phyloP scores from a whole-genome alignment of 2,797 vertebrate genomes.

The Gymnodraco acuticeps region DNA sequence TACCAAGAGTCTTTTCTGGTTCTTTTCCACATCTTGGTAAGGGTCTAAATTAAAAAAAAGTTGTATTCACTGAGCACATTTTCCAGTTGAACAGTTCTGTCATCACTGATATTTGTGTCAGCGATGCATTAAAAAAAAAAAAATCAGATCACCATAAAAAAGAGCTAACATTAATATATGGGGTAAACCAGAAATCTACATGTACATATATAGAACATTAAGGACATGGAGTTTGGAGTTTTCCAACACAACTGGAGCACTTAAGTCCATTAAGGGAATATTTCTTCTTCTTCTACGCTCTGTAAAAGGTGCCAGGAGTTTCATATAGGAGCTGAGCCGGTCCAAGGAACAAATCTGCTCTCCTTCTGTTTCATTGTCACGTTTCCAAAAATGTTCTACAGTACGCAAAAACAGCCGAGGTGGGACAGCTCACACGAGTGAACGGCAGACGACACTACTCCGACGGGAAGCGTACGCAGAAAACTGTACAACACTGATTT shows the following conservation, averaged over 20 bases:
- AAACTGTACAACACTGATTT: slow-evolving; percentile 65
- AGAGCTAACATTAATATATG: slow-evolving; percentile 78
- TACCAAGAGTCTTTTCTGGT: slow-evolving; percentile 95
- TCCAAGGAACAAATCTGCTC: slow-evolving; percentile 38
- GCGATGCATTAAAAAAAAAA: slow-evolving; percentile 69
- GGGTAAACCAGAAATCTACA: slow-evolving; percentile 84
- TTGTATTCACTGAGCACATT: slow-evolving; percentile 81
- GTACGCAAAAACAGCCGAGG: slow-evolving; percentile 53
- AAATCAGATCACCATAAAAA: slow-evolving; percentile 71
- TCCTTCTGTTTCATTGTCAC: slow-evolving; percentile 62
- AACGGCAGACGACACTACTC: slow-evolving; percentile 50
- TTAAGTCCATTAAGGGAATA: slow-evolving; percentile 74
- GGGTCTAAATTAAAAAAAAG: slow-evolving; percentile 83
- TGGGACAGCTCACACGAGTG: slow-evolving; percentile 34
- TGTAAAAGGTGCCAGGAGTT: slow-evolving; percentile 64
- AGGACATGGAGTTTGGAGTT: slow-evolving; percentile 70
- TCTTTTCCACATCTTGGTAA: slow-evolving; percentile 87
- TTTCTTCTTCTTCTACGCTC: slow-evolving; percentile 69
- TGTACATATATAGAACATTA: slow-evolving; percentile 66
- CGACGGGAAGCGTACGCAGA: slow-evolving; percentile 43
- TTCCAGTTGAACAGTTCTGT: slow-evolving; percentile 87
- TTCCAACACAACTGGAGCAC: slow-evolving; percentile 75
- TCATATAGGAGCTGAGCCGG: slow-evolving; percentile 54
- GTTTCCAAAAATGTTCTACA: slow-evolving; percentile 57
- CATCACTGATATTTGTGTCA: slow-evolving; percentile 79